phyloP scores from a whole-genome alignment of 2,113 vertebrate genomes.

The Mastomys coucha region DNA sequence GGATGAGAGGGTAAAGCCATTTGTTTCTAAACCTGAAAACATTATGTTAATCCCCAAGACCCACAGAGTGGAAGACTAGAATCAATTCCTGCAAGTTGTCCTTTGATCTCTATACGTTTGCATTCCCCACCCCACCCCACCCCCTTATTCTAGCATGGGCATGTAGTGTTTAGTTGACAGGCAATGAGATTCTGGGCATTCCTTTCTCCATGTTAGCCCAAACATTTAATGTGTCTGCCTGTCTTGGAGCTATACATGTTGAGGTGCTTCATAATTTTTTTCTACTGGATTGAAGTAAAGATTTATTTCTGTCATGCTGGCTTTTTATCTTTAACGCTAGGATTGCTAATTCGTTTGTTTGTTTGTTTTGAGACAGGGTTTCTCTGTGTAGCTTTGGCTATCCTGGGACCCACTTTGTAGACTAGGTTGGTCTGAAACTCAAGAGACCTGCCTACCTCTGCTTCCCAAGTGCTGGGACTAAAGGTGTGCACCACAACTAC shows the following conservation, averaged over 20 bases:
- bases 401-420: background rate
- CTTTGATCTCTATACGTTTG: background rate
- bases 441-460: background rate
- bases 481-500: too few relatives aligned
- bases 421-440: background rate
- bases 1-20: background rate
- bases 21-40: background rate
- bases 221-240: background rate
- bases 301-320: background rate
- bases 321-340: conserved; percentile 39
- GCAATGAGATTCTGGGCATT: background rate
- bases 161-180: background rate
- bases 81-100: background rate
- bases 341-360: background rate
- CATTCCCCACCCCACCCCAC: background rate
- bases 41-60: background rate
- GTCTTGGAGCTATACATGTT: background rate
- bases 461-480: background rate
- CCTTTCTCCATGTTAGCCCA: background rate
- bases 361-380: background rate
- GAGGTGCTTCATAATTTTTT: background rate
- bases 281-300: background rate
- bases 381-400: background rate
- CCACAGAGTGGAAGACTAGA: background rate
- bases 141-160: background rate